Base-by-base conservation (phyloP, 2,888 invertebrate genomes). In the Carcina quercana region DNA sequence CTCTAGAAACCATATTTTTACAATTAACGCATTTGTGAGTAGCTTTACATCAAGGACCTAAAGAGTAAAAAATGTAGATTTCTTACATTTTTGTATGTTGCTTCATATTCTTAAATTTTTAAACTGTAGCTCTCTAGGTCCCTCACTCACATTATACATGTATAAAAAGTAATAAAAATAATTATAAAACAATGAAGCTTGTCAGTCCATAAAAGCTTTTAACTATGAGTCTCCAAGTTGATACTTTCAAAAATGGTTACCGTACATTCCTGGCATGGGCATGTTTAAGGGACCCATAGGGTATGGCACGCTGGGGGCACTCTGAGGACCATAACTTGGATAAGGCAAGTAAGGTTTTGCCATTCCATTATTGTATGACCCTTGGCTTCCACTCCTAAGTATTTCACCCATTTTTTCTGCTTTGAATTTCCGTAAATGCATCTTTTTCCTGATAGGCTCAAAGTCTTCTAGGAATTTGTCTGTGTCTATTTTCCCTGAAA, bases 381-480 rank as follows among this genome's bases (percentile, higher is more conserved):
- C 61, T 43, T 72, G 71, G 36, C 43, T 63, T 2, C 75, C 70
- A 22, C 68, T 63, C 45, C 75, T 61, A 15, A 93, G 75, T 7
- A 94, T 68, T 57, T 94, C 94, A 28, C 88, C 86, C 90, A 98
- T 91, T 82, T 98, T 97, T 44, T 98, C 98, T 0, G 95, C 91
- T 80, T 98, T 98, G 7, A 97, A 91, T 61, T 94, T 91, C 29
- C 96, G 86, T 90, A 80, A 42, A 28, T 82, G 82, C 82, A 82
- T 82, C 39, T 60, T 64, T 43, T 71, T 80, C 26, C 98, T 88
- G 39, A 88, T 86, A 0, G 87, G 86, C 35, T 93, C 86, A 69
- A 96, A 98, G 35, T 93, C 88, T 38, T 94, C 93, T 3, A 97
- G 74, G 63, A 97, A 98, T 38, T 90, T 88, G 12, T 97, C 98